phyloP scores from a whole-genome alignment of 1,140 invertebrate genomes.

The Teleogryllus occipitalis region DNA sequence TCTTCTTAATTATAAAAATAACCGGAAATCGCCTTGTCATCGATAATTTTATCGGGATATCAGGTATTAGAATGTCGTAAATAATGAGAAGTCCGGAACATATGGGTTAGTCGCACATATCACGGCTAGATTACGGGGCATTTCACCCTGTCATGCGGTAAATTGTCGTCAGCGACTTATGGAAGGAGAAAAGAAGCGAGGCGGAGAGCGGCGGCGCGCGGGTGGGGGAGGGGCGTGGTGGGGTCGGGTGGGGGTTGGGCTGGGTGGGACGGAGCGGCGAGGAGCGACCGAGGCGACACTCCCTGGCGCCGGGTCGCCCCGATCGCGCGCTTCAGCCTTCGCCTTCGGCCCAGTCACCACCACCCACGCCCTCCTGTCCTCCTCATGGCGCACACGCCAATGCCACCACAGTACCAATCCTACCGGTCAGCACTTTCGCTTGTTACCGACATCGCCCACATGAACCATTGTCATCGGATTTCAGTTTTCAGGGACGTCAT shows the following conservation, averaged over 20 bases:
- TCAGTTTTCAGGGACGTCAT: too few relatives aligned
- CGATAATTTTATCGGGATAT: constrained; percentile 5
- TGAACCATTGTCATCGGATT: too few relatives aligned
- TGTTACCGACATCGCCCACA: too few relatives aligned
- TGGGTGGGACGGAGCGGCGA: not conserved
- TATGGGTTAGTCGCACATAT: not conserved
- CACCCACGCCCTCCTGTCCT: too few relatives aligned
- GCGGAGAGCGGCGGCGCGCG: not conserved
- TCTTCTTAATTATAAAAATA: not conserved
- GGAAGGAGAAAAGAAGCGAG: not conserved
- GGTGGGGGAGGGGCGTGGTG: not conserved
- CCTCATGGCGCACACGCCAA: too few relatives aligned
- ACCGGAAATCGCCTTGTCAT: not conserved
- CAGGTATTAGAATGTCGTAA: not conserved
- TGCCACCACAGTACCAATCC: too few relatives aligned
- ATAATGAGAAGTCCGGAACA: not conserved
- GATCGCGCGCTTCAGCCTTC: too few relatives aligned
- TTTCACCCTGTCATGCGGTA: not conserved
- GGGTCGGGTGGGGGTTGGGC: too few relatives aligned
- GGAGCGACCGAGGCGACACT: too few relatives aligned
- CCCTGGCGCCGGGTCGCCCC: too few relatives aligned
- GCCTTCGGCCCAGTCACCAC: too few relatives aligned
- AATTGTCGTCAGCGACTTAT: not conserved
- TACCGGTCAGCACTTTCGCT: too few relatives aligned
- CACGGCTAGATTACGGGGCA: not conserved